Percentiles rank a stretch among this genome's conserved stretches.
These are phyloP conservation scores for Acrobeloides nanus DNA, from an alignment of 2,888 invertebrate species.

Conservation along the genomic window DNA sequence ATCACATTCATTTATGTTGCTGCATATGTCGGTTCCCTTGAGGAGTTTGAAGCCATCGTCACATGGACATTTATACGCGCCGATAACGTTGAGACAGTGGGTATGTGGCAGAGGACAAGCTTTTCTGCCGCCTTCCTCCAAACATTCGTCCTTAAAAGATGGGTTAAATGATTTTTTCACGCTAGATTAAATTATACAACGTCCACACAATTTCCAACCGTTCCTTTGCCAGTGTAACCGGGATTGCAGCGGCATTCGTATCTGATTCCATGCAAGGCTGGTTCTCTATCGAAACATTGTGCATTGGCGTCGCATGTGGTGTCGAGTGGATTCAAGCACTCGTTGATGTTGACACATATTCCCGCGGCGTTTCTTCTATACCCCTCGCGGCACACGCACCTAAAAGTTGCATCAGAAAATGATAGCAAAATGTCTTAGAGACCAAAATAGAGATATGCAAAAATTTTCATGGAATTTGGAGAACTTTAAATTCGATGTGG, in stretches of 20 bases:
- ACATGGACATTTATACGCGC: background rate
- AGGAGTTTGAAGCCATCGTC: slow-evolving; percentile 6
- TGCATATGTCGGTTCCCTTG: slow-evolving; percentile 7
- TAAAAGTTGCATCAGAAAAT: too few species aligned
- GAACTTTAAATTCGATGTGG: too few species aligned
- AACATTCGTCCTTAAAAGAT: slow-evolving; percentile 7
- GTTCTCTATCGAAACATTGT: background rate
- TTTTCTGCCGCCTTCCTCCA: background rate
- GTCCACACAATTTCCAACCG: background rate
- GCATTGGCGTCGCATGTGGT: slow-evolving; percentile 10
- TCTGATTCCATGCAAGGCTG: slow-evolving; percentile 3
- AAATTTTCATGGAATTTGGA: too few species aligned
- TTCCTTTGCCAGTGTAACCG: slow-evolving; percentile 1
- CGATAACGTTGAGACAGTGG: background rate
- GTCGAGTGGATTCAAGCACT: slow-evolving; percentile 8
- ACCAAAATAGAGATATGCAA: too few species aligned
- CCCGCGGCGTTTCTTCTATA: slow-evolving; percentile 10
- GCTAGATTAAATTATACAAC: too few species aligned
- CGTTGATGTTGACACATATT: slow-evolving; percentile 12
- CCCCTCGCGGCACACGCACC: slow-evolving; percentile 1
- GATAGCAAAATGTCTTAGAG: too few species aligned
- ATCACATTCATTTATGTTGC: slow-evolving; percentile 14
- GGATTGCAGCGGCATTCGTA: slow-evolving; percentile 2
- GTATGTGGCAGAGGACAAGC: slow-evolving; percentile 11
- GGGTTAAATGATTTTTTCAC: too few species aligned